These are phyloP conservation scores for Liodrosophila aerea DNA, from an alignment of 2,888 invertebrate species.

Conservation along the genomic window DNA sequence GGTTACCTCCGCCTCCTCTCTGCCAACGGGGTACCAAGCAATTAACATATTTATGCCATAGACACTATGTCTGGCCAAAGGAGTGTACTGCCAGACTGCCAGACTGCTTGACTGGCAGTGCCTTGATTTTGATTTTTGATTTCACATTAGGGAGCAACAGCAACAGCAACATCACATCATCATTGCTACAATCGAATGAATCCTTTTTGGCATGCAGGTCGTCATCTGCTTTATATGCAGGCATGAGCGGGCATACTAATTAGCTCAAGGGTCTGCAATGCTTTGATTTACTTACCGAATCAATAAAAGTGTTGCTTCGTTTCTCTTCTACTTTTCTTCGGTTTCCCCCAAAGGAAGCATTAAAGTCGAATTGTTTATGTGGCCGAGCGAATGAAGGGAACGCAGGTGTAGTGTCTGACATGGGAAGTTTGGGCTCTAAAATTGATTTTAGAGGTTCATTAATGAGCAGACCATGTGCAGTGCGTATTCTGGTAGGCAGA, in stretches of 20 bases:
- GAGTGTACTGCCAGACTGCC: constrained; percentile 28
- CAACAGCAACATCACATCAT: constrained; percentile 7
- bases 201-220: constrained; percentile 65
- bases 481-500: too few relatives aligned
- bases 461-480: constrained; percentile 19
- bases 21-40: constrained; percentile 29
- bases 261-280: constrained; percentile 58
- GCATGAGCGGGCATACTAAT: constrained; percentile 76
- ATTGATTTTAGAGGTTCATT: constrained; percentile 45
- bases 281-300: constrained; percentile 66
- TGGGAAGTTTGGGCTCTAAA: constrained; percentile 37
- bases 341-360: constrained; percentile 44
- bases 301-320: constrained; percentile 54
- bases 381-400: constrained; percentile 21
- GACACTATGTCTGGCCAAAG: constrained; percentile 65
- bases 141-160: constrained; percentile 45
- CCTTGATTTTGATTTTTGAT: constrained; percentile 49
- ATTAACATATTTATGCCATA: constrained; percentile 73
- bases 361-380: constrained; percentile 70
- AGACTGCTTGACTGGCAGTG: constrained; percentile 66
- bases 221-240: constrained; percentile 66
- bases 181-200: constrained; percentile 29
- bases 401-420: constrained; percentile 10
- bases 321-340: neutral
- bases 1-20: constrained; percentile 12